Base-by-base conservation (phyloP, 23 tunicate species). In the Styela plicata region DNA sequence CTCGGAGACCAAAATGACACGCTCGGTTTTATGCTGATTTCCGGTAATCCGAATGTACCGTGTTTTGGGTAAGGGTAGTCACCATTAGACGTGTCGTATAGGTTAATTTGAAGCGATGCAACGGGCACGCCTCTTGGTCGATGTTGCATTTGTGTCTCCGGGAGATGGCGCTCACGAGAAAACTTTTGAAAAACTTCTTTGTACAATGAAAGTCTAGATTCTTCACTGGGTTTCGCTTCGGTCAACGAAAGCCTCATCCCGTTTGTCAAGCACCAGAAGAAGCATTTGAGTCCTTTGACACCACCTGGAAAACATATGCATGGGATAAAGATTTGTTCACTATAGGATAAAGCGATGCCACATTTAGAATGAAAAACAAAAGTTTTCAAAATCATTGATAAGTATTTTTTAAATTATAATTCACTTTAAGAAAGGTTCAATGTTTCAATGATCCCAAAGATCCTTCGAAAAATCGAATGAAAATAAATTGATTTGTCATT, bases 261-360 rank as follows among this genome's bases (percentile, higher is more conserved):
- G 65, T 76, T 76, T 0, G 81, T 25, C 37, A 76, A 2, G 66
- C 81, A 76, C 81, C 81, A 76, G 66, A 76, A 76, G 24, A 76
- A 44, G 53, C 64, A 36, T 44, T 44, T 76, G 13, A 76, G 29
- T n/a, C 33, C 81, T 27, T 53, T 25, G 0, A 76, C 25, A 13
- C 81, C 81, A 44, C 81, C 81, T 76, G 81, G 13, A n/a, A 76
- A 24, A 32, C n/a, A n/a, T n/a, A n/a, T n/a, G n/a, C n/a, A n/a
- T n/a, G n/a, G n/a, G n/a, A n/a, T n/a, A n/a, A n/a, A n/a, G n/a
- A n/a, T n/a, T n/a, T n/a, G n/a, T n/a, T n/a, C n/a, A n/a, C n/a
- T n/a, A n/a, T n/a, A n/a, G n/a, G n/a, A n/a, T n/a, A n/a, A n/a
- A n/a, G n/a, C n/a, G n/a, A n/a, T n/a, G n/a, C n/a, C n/a, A n/a